Evolutionary conservation across 2,888 invertebrate species (phyloP), one percentile per base, ranked within the genome.

Genomic region (Nymphalis polychloros): DNA sequence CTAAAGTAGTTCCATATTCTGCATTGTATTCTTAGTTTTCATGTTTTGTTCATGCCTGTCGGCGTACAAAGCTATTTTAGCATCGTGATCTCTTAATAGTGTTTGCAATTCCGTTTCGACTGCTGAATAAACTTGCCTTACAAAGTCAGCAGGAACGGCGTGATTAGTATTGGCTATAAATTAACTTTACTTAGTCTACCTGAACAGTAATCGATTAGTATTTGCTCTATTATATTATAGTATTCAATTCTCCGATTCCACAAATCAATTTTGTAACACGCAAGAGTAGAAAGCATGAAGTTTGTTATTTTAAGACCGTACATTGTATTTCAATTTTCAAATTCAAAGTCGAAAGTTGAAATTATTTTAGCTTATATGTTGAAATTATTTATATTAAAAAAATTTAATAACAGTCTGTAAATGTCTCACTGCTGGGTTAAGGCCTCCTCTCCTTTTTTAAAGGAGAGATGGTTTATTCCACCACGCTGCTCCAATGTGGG

Each of bases 51-150:
- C 79, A 75, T 81, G 80, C 77, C 79, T 80, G 73, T 76, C 75
- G 77, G 79, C 78, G 77, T 81, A 81, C 81, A 81, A 78, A 75
- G 82, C 86, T 88, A 88, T 89, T 90, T 88, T 83, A 84, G 83
- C 85, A 85, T 85, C 86, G 83, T 88, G 89, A 88, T 88, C 86
- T 87, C 85, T 87, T 86, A 86, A 89, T 87, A 85, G 85, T 82
- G 81, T 85, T 86, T 73, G 80, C 83, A 82, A 79, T 82, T 83
- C 80, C 77, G 79, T 82, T 84, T 81, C 77, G 73, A 80, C 81
- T 79, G 78, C 81, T 80, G 79, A 80, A 83, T 80, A 78, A 75
- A 78, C 75, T 73, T 69, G 73, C 73, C 76, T 77, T 71, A 76
- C 75, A 79, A 78, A 79, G 79, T 70, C 74, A 77, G 73, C 72